phyloP scores from a whole-genome alignment of 2,797 vertebrate species.

The Rhabdophis nuchalis region DNA sequence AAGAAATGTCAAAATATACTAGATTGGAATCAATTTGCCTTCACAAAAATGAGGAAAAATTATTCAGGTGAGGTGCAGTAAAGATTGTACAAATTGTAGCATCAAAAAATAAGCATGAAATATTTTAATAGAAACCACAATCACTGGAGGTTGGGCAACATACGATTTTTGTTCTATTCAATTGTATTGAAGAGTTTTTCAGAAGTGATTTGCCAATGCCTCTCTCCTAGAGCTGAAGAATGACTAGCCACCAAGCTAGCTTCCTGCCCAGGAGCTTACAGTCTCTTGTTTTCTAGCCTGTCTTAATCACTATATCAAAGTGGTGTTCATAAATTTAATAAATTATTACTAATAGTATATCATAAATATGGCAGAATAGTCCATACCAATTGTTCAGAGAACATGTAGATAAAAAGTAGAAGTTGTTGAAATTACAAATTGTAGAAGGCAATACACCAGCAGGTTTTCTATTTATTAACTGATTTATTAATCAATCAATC shows the following conservation, averaged over 20 bases:
- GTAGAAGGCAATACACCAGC: background rate
- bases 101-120: background rate
- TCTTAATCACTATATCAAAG: background rate
- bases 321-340: background rate
- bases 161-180: background rate
- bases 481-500: background rate
- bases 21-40: background rate
- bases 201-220: background rate
- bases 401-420: background rate
- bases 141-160: background rate
- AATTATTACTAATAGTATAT: background rate
- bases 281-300: background rate
- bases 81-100: background rate
- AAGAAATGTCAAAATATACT: background rate
- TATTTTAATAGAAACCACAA: background rate
- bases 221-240: background rate
- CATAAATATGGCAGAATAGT: background rate
- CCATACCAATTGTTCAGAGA: background rate
- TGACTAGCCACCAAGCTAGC: background rate
- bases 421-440: background rate
- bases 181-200: background rate
- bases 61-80: background rate
- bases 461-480: background rate
- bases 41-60: background rate
- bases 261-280: background rate